Percentiles rank a stretch among this genome's conserved stretches.
These are phyloP conservation scores for Crotalus viridis DNA, from an alignment of 2,113 vertebrate species.

Conservation along the genomic window DNA sequence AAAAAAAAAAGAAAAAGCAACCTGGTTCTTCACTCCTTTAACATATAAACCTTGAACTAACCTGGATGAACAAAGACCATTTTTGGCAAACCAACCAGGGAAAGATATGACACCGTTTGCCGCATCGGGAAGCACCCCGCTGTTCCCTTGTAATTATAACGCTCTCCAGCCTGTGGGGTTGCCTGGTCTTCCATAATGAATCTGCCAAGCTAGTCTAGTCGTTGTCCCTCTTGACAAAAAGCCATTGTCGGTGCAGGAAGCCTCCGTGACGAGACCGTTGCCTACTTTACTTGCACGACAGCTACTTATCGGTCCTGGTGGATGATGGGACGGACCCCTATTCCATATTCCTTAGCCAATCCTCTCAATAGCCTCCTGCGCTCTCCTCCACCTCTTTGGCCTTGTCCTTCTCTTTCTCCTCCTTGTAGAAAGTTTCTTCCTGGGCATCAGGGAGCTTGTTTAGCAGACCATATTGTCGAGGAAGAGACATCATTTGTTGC, in stretches of 20 bases:
- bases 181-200: constrained; percentile 77
- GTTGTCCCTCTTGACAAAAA: constrained; percentile 72
- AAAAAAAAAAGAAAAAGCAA: no score
- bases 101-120: constrained; percentile 96
- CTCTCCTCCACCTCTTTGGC: constrained; percentile 59
- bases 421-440: constrained; percentile 71
- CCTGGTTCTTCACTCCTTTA: background rate
- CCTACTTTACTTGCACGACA: constrained; percentile 57
- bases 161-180: constrained; percentile 78
- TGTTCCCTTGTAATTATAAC: constrained; percentile 96
- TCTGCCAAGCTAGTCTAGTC: constrained; percentile 67
- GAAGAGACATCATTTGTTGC: constrained; percentile 85
- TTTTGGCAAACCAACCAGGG: constrained; percentile 76
- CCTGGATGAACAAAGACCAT: constrained; percentile 43
- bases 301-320: constrained; percentile 43
- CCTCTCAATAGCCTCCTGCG: constrained; percentile 54
- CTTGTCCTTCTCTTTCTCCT: constrained; percentile 70
- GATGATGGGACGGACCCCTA: constrained; percentile 39
- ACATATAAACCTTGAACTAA: constrained; percentile 21
- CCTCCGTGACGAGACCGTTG: constrained; percentile 26
- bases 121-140: constrained; percentile 83
- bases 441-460: constrained; percentile 72
- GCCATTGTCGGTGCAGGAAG: constrained; percentile 70
- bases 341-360: background rate
- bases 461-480: constrained; percentile 86